These are phyloP conservation scores for Rhagoletis pomonella DNA, from an alignment of 1,140 invertebrate species.

Conservation along the genomic window DNA sequence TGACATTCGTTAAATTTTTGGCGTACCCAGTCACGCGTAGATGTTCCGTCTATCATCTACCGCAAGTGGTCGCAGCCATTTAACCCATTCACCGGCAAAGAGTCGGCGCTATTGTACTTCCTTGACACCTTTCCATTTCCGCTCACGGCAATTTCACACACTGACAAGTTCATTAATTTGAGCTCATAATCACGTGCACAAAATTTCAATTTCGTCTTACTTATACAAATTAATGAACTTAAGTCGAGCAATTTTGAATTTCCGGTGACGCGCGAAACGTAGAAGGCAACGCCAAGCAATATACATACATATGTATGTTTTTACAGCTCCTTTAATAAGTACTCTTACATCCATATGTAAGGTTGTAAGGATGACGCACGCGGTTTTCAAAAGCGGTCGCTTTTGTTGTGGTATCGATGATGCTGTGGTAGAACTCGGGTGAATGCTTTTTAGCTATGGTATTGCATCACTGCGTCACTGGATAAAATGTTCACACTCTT, in stretches of 20 bases:
- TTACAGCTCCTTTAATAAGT: too few species aligned
- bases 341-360: too few species aligned
- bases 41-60: background rate
- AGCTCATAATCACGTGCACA: slow-evolving; percentile 19
- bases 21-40: background rate
- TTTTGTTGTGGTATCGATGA: background rate
- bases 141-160: slow-evolving; percentile 3
- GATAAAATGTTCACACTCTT: too few species aligned
- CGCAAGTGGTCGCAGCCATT: background rate
- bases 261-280: background rate
- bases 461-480: too few species aligned
- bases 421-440: background rate
- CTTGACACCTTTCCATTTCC: background rate
- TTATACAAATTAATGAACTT: slow-evolving; percentile 38
- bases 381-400: background rate
- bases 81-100: background rate
- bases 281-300: background rate
- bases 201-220: slow-evolving; percentile 32
- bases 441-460: too few species aligned
- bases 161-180: slow-evolving; percentile 35
- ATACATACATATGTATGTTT: background rate
- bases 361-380: background rate
- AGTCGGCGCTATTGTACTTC: background rate
- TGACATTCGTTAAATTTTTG: background rate
- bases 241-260: slow-evolving; percentile 9